Evolutionary conservation across 2,888 invertebrate genomes (phyloP).

Genomic region (Cryptus armator): DNA sequence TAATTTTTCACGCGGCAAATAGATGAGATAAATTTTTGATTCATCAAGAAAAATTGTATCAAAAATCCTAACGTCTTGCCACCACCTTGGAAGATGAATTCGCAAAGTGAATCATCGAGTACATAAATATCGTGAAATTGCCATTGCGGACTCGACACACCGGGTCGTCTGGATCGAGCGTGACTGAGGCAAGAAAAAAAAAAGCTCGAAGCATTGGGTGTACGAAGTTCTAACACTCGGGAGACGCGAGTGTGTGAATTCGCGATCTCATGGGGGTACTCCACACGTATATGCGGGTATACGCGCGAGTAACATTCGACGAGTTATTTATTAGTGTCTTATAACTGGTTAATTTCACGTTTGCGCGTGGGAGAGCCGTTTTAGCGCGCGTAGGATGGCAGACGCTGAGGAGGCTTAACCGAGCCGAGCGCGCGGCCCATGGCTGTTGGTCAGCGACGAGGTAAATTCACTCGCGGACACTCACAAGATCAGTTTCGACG

Average conservation of each 20-base stretch:
- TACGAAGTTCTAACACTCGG: constrained; percentile 39
- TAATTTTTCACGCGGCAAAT: not conserved
- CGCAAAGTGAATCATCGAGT: constrained; percentile 60
- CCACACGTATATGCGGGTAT: constrained; percentile 26
- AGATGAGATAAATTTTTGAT: not conserved
- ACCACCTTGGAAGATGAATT: constrained; percentile 13
- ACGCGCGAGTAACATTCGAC: constrained; percentile 56
- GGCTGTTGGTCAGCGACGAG: constrained; percentile 41
- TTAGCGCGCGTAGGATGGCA: constrained; percentile 71
- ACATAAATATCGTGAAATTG: constrained; percentile 56
- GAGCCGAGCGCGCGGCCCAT: constrained; percentile 17
- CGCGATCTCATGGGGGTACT: constrained; percentile 50
- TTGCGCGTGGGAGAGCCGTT: constrained; percentile 73
- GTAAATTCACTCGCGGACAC: constrained; percentile 55
- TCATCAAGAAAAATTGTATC: not conserved
- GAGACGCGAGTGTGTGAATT: constrained; percentile 26
- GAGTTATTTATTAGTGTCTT: constrained; percentile 73
- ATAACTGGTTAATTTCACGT: constrained; percentile 73
- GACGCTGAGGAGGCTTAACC: constrained; percentile 69
- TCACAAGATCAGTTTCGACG: constrained; percentile 28
- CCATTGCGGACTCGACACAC: constrained; percentile 48
- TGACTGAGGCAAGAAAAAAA: constrained; percentile 13
- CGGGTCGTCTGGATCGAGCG: constrained; percentile 52
- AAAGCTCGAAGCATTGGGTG: constrained; percentile 27
- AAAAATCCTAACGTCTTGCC: not conserved